These are phyloP conservation scores for Drosophila yooni DNA, from an alignment of 2,888 invertebrate genomes.

Conservation along the genomic window DNA sequence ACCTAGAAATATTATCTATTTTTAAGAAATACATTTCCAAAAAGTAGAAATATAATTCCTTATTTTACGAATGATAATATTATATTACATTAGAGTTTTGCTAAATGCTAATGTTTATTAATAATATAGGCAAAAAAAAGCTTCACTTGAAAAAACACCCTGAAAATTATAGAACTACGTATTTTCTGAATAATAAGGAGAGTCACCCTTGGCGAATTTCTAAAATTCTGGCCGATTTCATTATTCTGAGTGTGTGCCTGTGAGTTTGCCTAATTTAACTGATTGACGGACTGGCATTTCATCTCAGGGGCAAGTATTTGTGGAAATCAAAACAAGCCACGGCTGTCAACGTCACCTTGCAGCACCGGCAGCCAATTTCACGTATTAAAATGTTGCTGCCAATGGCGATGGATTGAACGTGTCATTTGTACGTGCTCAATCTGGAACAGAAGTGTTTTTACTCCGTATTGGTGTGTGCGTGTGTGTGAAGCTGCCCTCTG, in stretches of 20 bases:
- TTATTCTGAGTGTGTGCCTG: not conserved
- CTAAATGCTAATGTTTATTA: too few species aligned
- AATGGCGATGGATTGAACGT: constrained; percentile 31
- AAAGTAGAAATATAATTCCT: not conserved
- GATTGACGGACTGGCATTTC: constrained; percentile 28
- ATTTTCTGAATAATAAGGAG: not conserved
- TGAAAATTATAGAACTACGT: too few species aligned
- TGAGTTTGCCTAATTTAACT: constrained; percentile 14
- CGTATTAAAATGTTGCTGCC: constrained; percentile 36
- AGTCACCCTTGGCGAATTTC: not conserved
- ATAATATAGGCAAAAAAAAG: too few species aligned
- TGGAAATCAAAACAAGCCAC: constrained; percentile 19
- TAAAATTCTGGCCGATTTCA: not conserved
- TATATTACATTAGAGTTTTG: too few species aligned
- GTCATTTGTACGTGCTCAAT: constrained; percentile 39
- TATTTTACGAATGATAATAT: not conserved
- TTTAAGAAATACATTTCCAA: not conserved
- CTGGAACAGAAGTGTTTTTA: not conserved
- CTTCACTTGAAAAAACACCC: too few species aligned
- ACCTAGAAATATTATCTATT: too few species aligned
- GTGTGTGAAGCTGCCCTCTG: not conserved
- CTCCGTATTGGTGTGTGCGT: not conserved
- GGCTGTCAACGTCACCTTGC: constrained; percentile 34
- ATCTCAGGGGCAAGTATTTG: not conserved
- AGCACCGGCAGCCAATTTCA: constrained; percentile 33